Conservation (phyloP, 2,113 vertebrate species). For the Zeus faber region DNA sequence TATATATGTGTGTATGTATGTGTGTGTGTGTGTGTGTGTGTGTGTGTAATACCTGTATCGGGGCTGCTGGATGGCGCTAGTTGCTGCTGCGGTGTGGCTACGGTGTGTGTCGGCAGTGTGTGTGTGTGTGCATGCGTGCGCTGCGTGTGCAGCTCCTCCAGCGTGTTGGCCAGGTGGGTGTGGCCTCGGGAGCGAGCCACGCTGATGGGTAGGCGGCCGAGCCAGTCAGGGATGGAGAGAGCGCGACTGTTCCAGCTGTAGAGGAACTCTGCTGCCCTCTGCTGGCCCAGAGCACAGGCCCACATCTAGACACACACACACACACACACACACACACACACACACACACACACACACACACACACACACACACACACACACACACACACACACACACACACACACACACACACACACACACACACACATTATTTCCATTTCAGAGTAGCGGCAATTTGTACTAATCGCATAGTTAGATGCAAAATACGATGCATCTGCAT, state of each 20-base stretch:
- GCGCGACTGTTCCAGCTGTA: slow-evolving; percentile 83
- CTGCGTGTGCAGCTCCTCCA: slow-evolving; percentile 82
- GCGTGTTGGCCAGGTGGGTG: slow-evolving; percentile 78
- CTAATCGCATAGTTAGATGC: too few relatives aligned
- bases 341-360: not conserved
- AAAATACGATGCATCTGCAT: too few relatives aligned
- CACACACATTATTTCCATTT: not conserved
- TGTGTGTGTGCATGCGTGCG: slow-evolving; percentile 23
- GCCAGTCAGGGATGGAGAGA: slow-evolving; percentile 83
- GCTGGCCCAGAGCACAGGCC: slow-evolving; percentile 88
- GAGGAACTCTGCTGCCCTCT: slow-evolving; percentile 81
- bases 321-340: not conserved
- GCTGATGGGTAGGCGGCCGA: slow-evolving; percentile 83
- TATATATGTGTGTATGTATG: slow-evolving; percentile 6
- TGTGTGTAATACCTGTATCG: slow-evolving; percentile 63
- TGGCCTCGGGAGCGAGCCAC: slow-evolving; percentile 87
- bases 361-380: slow-evolving; percentile 1
- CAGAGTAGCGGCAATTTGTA: too few relatives aligned
- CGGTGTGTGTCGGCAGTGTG: too few relatives aligned
- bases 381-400: not conserved
- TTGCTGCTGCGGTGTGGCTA: slow-evolving; percentile 28
- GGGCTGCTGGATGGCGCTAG: slow-evolving; percentile 80
- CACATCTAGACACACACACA: slow-evolving; percentile 71
- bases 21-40: not conserved
- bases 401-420: not conserved